Conservation (phyloP, 2,888 invertebrate species). For the Brachyptera risi region DNA sequence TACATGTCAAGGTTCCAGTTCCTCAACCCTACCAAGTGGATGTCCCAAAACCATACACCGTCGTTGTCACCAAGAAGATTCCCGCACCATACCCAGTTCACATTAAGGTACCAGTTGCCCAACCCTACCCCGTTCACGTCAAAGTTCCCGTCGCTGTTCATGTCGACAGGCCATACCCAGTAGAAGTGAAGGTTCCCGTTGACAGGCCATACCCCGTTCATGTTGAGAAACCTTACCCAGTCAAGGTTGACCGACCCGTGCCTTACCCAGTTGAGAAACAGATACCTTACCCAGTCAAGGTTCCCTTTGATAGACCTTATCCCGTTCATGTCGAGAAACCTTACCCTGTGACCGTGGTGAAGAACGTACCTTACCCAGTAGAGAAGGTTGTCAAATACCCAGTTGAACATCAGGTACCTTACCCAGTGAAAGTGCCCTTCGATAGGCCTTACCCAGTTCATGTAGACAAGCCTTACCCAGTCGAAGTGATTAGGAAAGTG, state of each 20-base stretch:
- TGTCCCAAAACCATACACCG: constrained; percentile 58
- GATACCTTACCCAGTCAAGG: constrained; percentile 59
- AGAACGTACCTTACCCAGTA: constrained; percentile 48
- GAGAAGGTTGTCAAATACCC: constrained; percentile 55
- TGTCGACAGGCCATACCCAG: constrained; percentile 28
- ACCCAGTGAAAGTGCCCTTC: constrained; percentile 42
- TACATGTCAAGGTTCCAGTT: constrained; percentile 31
- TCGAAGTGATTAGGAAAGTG: constrained; percentile 38
- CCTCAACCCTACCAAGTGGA: constrained; percentile 34
- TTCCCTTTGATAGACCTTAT: constrained; percentile 66
- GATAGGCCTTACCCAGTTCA: constrained; percentile 47
- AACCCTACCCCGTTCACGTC: constrained; percentile 51
- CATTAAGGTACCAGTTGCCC: constrained; percentile 60
- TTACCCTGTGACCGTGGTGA: constrained; percentile 56
- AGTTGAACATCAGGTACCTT: constrained; percentile 53
- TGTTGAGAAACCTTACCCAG: constrained; percentile 66
- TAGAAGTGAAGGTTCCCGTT: constrained; percentile 63
- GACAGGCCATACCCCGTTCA: constrained; percentile 67
- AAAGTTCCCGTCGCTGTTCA: constrained; percentile 29
- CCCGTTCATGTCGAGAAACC: constrained; percentile 59
- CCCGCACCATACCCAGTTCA: constrained; percentile 52
- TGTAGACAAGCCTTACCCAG: constrained; percentile 33
- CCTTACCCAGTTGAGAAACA: constrained; percentile 62
- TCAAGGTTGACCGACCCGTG: constrained; percentile 38
- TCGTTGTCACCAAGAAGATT: constrained; percentile 50